A percentile compares a stretch with the other conserved stretches of the same genome.
Evolutionary conservation across 2,888 invertebrate genomes (phyloP).

Genomic region (Carpatolechia fugitivella): DNA sequence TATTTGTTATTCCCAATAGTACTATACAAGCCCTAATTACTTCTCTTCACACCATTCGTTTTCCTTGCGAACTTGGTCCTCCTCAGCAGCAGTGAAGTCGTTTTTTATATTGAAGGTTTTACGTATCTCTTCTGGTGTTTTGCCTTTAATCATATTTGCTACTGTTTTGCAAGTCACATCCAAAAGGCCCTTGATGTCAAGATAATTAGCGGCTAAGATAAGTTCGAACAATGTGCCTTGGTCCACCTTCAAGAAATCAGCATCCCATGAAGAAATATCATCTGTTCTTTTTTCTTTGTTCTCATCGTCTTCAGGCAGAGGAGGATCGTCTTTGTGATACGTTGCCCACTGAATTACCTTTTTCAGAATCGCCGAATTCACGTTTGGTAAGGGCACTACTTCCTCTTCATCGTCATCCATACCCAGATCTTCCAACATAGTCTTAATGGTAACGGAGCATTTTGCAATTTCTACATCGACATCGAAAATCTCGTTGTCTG

Average conservation of each 20-base stretch:
- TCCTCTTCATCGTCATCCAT: constrained; percentile 97
- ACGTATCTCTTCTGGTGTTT: constrained; percentile 97
- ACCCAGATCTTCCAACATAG: constrained; percentile 96
- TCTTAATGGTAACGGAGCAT: constrained; percentile 98
- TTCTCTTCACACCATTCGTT: constrained; percentile 97
- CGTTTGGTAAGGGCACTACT: constrained; percentile 97
- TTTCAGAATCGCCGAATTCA: constrained; percentile 96
- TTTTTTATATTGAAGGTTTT: constrained; percentile 98
- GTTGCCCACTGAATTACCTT: constrained; percentile 97
- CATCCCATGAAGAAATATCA: constrained; percentile 99
- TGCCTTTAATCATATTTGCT: constrained; percentile 99
- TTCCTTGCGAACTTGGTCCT: constrained; percentile 98
- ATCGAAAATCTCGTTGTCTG: constrained; percentile 96
- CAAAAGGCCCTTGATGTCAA: constrained; percentile 96
- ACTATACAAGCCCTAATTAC: constrained; percentile 45
- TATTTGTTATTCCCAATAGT: constrained; percentile 3
- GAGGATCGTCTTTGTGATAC: constrained; percentile 97
- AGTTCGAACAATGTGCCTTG: constrained; percentile 98
- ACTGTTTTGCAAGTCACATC: constrained; percentile 99
- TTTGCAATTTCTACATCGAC: constrained; percentile 98
- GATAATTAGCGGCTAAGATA: constrained; percentile 97
- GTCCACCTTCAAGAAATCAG: constrained; percentile 98
- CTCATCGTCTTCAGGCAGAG: constrained; percentile 97
- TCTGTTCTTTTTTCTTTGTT: constrained; percentile 99
- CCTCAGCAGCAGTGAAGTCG: constrained; percentile 97